These are phyloP conservation scores for Hippoglossus hippoglossus DNA, from an alignment of 2,797 vertebrate species.

Conservation along the genomic window DNA sequence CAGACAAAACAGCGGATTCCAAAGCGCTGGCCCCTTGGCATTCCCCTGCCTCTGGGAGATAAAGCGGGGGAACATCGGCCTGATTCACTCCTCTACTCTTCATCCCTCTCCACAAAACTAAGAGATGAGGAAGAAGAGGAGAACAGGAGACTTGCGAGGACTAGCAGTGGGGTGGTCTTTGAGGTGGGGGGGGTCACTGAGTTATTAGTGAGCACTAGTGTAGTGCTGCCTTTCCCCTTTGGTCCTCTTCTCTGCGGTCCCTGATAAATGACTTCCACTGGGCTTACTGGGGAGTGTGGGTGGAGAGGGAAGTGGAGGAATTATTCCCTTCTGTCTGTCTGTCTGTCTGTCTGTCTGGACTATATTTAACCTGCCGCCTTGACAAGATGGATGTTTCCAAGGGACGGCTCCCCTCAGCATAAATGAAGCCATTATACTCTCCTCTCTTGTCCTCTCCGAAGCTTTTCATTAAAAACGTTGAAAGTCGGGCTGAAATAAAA, in stretches of 20 bases:
- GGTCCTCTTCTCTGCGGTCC: conserved; percentile 72
- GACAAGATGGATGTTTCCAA: conserved; percentile 73
- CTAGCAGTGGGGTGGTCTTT: conserved; percentile 72
- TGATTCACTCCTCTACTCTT: conserved; percentile 81
- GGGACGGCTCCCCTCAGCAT: conserved; percentile 64
- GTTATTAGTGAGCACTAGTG: conserved; percentile 75
- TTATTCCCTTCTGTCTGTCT: conserved; percentile 73
- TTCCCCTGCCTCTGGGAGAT: conserved; percentile 87
- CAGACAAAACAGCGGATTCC: conserved; percentile 86
- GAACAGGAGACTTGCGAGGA: conserved; percentile 59
- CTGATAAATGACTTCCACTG: conserved; percentile 80
- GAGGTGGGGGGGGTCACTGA: conserved; percentile 65
- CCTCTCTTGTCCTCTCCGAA: conserved; percentile 37
- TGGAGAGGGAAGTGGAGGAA: conserved; percentile 74
- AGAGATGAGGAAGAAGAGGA: conserved; percentile 55
- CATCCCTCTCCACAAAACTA: conserved; percentile 62
- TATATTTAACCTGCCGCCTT: conserved; percentile 76
- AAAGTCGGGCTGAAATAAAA: conserved; percentile 53
- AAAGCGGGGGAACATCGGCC: conserved; percentile 74
- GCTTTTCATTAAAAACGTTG: conserved; percentile 50
- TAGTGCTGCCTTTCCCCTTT: conserved; percentile 63
- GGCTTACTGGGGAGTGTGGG: conserved; percentile 72
- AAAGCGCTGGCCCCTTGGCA: conserved; percentile 85
- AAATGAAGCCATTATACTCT: conserved; percentile 75
- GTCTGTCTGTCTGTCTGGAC: conserved; percentile 75